Conservation (phyloP, 2,888 invertebrate genomes). For the Rhimphoctona megacephalus region DNA sequence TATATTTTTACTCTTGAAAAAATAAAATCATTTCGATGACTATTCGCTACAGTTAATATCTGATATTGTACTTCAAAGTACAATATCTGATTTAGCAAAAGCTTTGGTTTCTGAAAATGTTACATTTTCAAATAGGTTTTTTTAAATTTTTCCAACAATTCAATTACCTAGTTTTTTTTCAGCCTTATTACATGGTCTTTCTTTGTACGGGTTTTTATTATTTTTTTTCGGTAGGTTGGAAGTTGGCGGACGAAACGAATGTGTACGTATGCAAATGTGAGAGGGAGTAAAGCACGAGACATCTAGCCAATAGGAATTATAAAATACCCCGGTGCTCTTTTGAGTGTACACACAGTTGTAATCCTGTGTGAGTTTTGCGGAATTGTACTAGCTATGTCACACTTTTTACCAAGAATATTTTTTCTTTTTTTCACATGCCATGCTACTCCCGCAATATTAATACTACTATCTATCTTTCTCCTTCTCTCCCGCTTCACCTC, state of each 20-base stretch:
- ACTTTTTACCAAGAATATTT: slow-evolving; percentile 6
- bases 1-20: too few relatives aligned
- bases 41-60: too few relatives aligned
- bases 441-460: slow-evolving; percentile 44
- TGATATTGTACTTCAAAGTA: too few relatives aligned
- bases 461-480: slow-evolving; percentile 30
- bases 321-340: slow-evolving; percentile 24
- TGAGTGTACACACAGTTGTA: slow-evolving; percentile 20
- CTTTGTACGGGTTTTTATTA: slow-evolving; percentile 14
- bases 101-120: background rate
- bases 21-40: too few relatives aligned
- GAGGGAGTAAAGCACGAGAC: slow-evolving; percentile 33
- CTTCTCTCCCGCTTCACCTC: background rate
- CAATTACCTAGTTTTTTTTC: background rate
- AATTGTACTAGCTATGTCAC: slow-evolving; percentile 21
- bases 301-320: slow-evolving; percentile 34
- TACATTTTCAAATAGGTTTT: background rate
- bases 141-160: background rate
- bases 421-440: background rate
- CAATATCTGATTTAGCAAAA: too few relatives aligned
- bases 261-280: slow-evolving; percentile 29
- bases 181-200: slow-evolving; percentile 12
- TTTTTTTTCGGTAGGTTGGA: background rate
- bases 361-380: slow-evolving; percentile 20
- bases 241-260: slow-evolving; percentile 19